Conservation (phyloP, 2,797 vertebrate species). For the Sebastes taczanowskii region DNA sequence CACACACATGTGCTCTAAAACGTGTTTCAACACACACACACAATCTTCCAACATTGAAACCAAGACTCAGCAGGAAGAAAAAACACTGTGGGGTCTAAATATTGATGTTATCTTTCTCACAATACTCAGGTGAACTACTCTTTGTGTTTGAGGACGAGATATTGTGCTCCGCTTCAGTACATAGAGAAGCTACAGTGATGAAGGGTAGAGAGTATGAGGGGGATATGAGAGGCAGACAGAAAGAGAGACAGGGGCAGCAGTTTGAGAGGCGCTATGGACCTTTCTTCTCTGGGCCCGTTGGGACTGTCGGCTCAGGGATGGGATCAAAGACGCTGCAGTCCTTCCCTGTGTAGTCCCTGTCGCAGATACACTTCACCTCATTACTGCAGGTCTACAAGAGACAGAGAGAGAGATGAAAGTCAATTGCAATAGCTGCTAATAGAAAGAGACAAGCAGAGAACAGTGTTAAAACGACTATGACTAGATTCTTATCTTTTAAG, state of each 20-base stretch:
- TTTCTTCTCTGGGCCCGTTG: constrained; percentile 88
- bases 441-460: not conserved
- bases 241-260: constrained; percentile 16
- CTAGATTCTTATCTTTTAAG: too few species aligned
- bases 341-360: constrained; percentile 93
- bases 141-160: not conserved
- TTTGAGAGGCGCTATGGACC: constrained; percentile 73
- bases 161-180: not conserved
- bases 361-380: constrained; percentile 95
- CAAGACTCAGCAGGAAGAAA: constrained; percentile 27
- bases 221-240: constrained; percentile 50
- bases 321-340: constrained; percentile 95
- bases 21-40: constrained; percentile 34
- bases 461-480: not conserved
- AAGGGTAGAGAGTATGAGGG: constrained; percentile 59
- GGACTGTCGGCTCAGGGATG: constrained; percentile 86
- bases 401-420: not conserved
- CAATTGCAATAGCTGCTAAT: not conserved
- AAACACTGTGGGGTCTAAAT: constrained; percentile 21
- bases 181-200: constrained; percentile 50
- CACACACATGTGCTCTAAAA: constrained; percentile 36
- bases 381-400: constrained; percentile 90
- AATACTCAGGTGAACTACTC: constrained; percentile 13
- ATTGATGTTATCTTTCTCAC: constrained; percentile 13
- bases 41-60: constrained; percentile 25